Evolutionary conservation across 2,113 vertebrate genomes (phyloP).

Genomic region (Silurus asotus): DNA sequence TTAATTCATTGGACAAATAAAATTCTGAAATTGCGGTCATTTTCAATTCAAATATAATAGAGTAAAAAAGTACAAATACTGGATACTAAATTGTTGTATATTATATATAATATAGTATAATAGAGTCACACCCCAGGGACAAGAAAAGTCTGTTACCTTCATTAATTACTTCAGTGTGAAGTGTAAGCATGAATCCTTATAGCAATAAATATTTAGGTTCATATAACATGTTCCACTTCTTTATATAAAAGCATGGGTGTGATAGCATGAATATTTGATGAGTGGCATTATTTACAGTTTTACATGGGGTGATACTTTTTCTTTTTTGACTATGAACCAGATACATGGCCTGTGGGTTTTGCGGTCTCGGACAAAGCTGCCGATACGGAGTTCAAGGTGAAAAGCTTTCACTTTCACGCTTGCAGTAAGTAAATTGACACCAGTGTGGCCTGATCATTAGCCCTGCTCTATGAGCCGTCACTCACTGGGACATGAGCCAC

Average conservation of each 20-base stretch:
- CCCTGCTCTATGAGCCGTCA: slow-evolving; percentile 51
- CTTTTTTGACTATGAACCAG: slow-evolving; percentile 60
- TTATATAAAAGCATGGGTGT: slow-evolving; percentile 53
- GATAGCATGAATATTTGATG: slow-evolving; percentile 64
- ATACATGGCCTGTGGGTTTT: slow-evolving; percentile 61
- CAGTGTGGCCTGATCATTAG: slow-evolving; percentile 55
- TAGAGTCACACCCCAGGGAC: background rate
- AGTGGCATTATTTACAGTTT: slow-evolving; percentile 47
- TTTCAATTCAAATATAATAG: too few species aligned
- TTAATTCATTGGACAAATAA: too few species aligned
- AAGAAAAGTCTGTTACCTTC: background rate
- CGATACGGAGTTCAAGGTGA: slow-evolving; percentile 56
- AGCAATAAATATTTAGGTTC: slow-evolving; percentile 54
- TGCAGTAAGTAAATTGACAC: slow-evolving; percentile 65
- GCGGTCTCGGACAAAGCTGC: slow-evolving; percentile 49
- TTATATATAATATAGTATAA: too few species aligned
- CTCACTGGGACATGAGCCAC: slow-evolving; percentile 46
- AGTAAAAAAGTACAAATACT: too few species aligned
- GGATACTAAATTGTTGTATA: too few species aligned
- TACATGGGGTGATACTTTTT: slow-evolving; percentile 51
- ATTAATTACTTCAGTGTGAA: background rate
- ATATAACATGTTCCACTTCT: background rate
- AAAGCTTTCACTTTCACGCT: slow-evolving; percentile 56
- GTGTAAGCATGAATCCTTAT: background rate
- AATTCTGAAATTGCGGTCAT: too few species aligned